Evolutionary conservation across 2,888 invertebrate genomes (phyloP), one percentile per base, ranked within the genome.

Genomic region (Tipula helvola): DNA sequence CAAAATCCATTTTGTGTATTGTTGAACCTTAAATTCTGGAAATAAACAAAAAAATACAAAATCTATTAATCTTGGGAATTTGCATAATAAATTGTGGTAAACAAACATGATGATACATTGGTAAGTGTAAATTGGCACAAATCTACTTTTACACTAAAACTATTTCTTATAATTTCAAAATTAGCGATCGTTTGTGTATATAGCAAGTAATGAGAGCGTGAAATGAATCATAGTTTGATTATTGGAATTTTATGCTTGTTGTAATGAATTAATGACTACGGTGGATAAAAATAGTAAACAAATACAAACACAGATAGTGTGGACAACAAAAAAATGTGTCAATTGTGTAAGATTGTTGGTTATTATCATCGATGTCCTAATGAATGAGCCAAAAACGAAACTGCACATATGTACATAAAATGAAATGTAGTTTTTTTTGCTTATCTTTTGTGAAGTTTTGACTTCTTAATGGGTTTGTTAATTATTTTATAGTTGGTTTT

Each of bases 1-100:
- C 87, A 85, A 87, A 86, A 87, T 87, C 86, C 87, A 87, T 87
- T 39, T 10, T 83, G 47, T 47, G n/a, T 47, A 28, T 5, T 52
- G 16, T 71, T 52, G 10, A 10, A 28, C 28, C 5, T 71, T 71
- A 10, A 28, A 28, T 71, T 28, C 18, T 71, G 28, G 2, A 71
- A 71, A 28, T 1, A 28, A 71, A 71, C 10, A 71, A 1, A 71
- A 28, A 8, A 8, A 71, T 8, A 71, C 8, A 28, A 71, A 71
- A 71, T 71, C 2, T 12, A 71, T 71, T 7, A 71, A 71, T 10
- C 8, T 10, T 71, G 10, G 28, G 1, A 52, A 52, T 52, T 18
- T 52, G 16, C 16, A 71, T 71, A 71, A 28, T 0, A 52, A 52
- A 28, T 18, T 28, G 10, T 28, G 71, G 28, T 71, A 71, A 71